Conservation (phyloP, 2,797 vertebrate genomes). For the Peromyscus melanophrys region DNA sequence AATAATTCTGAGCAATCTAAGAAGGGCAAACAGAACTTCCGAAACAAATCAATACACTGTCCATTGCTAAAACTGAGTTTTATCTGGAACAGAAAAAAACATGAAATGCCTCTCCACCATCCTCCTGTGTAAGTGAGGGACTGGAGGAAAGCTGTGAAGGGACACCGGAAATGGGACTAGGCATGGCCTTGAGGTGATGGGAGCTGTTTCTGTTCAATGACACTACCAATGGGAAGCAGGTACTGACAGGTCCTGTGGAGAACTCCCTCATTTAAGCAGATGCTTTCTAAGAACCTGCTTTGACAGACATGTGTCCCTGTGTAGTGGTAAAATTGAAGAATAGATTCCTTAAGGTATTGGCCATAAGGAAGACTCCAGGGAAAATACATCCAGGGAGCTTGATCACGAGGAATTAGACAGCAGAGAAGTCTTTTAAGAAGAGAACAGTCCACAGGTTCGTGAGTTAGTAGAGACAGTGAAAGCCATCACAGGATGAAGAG, state of each 20-base stretch:
- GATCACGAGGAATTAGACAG: neutral
- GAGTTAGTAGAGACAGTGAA: neutral
- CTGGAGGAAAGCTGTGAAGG: neutral
- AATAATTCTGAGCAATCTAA: slow-evolving; percentile 20
- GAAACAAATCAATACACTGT: neutral
- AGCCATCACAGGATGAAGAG: neutral
- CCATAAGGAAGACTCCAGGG: neutral
- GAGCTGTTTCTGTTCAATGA: slow-evolving; percentile 59
- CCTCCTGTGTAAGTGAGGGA: neutral
- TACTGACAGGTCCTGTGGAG: slow-evolving; percentile 1
- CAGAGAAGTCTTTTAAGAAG: neutral
- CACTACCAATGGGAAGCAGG: slow-evolving; percentile 47
- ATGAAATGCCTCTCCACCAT: neutral
- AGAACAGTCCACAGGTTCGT: neutral
- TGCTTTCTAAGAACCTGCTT: slow-evolving; percentile 40
- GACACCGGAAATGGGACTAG: neutral
- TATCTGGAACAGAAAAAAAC: neutral
- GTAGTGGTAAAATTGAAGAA: slow-evolving; percentile 35
- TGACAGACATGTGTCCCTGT: slow-evolving; percentile 1
- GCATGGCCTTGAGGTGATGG: neutral
- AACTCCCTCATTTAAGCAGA: slow-evolving; percentile 18
- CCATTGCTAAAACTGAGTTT: neutral
- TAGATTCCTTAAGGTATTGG: slow-evolving; percentile 42
- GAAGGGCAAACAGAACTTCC: neutral
- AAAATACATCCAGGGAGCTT: slow-evolving; percentile 9